Evolutionary conservation across 2,888 invertebrate genomes (phyloP).

Genomic region (Eupsilia transversa): DNA sequence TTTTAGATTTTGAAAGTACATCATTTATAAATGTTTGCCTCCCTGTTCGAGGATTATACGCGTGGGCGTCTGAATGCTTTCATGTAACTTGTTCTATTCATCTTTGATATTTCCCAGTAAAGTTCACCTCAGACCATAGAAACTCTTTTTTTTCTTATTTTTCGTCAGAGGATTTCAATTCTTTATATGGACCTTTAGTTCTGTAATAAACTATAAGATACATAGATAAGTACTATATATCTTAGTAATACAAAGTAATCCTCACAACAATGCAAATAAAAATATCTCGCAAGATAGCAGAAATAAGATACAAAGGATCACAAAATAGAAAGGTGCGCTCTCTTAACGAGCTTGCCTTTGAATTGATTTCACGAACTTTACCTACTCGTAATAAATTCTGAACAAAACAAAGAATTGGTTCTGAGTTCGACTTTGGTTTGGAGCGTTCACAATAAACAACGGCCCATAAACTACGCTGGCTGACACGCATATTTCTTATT

Average conservation of each 20-base stretch:
- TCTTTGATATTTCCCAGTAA: conserved; percentile 53
- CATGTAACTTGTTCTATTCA: conserved; percentile 50
- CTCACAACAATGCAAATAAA: conserved; percentile 44
- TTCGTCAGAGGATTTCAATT: conserved; percentile 27
- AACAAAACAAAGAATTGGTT: conserved; percentile 82
- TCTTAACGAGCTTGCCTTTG: conserved; percentile 72
- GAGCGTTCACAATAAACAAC: conserved; percentile 80
- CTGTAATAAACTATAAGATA: conserved; percentile 27
- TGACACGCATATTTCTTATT: conserved; percentile 83
- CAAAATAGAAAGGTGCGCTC: conserved; percentile 62
- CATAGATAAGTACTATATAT: conserved; percentile 14
- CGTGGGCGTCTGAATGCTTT: conserved; percentile 47
- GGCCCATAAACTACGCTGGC: conserved; percentile 78
- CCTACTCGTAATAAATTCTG: conserved; percentile 69
- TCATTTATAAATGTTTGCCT: conserved; percentile 61
- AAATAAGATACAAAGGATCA: conserved; percentile 58
- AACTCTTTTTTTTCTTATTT: conserved; percentile 32
- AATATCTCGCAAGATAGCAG: conserved; percentile 43
- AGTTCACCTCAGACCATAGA: conserved; percentile 32
- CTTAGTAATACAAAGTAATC: conserved; percentile 25
- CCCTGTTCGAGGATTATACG: conserved; percentile 42
- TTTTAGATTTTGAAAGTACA: conserved; percentile 60
- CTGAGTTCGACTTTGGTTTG: conserved; percentile 74
- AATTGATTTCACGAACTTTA: conserved; percentile 72
- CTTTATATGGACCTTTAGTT: conserved; percentile 23